A percentile compares a stretch with the other conserved stretches of the same genome.
Evolutionary conservation across 2,113 vertebrate species (phyloP).

Genomic region (Cavia aperea): DNA sequence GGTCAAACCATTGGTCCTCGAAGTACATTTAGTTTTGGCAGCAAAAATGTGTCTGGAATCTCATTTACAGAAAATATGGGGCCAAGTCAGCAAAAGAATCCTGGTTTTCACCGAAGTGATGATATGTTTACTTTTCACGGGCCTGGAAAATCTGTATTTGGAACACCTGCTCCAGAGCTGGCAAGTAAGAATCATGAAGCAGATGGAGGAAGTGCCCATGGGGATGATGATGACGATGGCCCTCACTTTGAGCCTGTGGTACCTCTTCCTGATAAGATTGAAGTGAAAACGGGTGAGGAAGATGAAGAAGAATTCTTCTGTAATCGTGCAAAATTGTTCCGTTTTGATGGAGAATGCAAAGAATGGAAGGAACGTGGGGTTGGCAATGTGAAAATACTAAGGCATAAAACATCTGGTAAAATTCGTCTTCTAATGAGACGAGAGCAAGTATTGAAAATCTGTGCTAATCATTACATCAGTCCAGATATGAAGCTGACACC

Average conservation of each 20-base stretch:
- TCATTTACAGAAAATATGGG: conserved; percentile 77
- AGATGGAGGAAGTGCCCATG: conserved; percentile 86
- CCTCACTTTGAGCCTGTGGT: conserved; percentile 99
- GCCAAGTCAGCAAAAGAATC: conserved; percentile 72
- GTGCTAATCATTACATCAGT: conserved; percentile 97
- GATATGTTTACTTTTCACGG: conserved; percentile 81
- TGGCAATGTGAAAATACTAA: conserved; percentile 95
- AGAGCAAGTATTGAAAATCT: conserved; percentile 97
- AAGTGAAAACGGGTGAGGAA: conserved; percentile 97
- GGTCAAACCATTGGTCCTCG: conserved; percentile 73
- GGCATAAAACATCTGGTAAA: conserved; percentile 90
- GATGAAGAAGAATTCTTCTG: conserved; percentile 97
- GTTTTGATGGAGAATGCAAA: conserved; percentile 91
- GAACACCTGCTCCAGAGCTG: conserved; percentile 64
- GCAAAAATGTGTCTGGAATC: conserved; percentile 76
- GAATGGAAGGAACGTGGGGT: conserved; percentile 98
- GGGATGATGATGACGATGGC: conserved; percentile 94
- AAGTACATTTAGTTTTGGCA: conserved; percentile 83
- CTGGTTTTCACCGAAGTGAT: conserved; percentile 79
- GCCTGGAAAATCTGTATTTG: conserved; percentile 74
- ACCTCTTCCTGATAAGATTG: conserved; percentile 95
- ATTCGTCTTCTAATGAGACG: conserved; percentile 95
- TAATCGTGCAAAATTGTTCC: conserved; percentile 92
- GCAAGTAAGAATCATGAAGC: conserved; percentile 80
- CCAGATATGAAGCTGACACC: conserved; percentile 90